Conservation (phyloP, 2,888 invertebrate genomes). For the Acrobasis consociella region DNA sequence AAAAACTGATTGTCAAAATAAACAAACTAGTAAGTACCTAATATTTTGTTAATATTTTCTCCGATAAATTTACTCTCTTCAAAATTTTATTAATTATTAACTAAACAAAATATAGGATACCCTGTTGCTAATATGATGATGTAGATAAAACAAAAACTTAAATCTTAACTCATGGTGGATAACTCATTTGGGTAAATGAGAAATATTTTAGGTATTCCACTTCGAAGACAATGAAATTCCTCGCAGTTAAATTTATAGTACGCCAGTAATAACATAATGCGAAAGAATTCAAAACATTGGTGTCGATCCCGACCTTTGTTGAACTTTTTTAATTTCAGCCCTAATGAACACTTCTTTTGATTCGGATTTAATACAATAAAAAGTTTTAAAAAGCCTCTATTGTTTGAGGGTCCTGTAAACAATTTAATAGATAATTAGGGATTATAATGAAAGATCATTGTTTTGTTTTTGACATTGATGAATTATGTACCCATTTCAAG, state of each 20-base stretch:
- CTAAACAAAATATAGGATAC: too few relatives aligned
- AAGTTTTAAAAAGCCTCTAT: conserved; percentile 14
- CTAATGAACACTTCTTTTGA: conserved; percentile 30
- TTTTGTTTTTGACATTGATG: conserved; percentile 18
- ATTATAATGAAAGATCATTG: conserved; percentile 20
- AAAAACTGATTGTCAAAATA: too few relatives aligned
- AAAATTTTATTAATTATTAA: too few relatives aligned
- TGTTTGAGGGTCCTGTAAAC: conserved; percentile 11
- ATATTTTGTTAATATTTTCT: too few relatives aligned
- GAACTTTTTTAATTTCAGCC: conserved; percentile 35
- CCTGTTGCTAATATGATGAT: too few relatives aligned
- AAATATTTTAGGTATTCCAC: conserved; percentile 4
- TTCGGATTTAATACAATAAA: conserved; percentile 13
- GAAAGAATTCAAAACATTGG: conserved; percentile 31
- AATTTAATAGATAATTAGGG: conserved; percentile 13
- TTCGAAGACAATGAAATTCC: conserved; percentile 30
- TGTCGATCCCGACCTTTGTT: conserved; percentile 27
- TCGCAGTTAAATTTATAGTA: conserved; percentile 29
- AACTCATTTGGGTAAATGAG: background rate
- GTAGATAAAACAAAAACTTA: too few relatives aligned
- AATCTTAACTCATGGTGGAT: too few relatives aligned
- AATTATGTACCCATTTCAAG: background rate
- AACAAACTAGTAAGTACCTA: too few relatives aligned
- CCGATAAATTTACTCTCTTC: too few relatives aligned
- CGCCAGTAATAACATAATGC: conserved; percentile 29